These are phyloP conservation scores for Candoia aspera DNA, from an alignment of 2,113 vertebrate genomes.

Conservation along the genomic window DNA sequence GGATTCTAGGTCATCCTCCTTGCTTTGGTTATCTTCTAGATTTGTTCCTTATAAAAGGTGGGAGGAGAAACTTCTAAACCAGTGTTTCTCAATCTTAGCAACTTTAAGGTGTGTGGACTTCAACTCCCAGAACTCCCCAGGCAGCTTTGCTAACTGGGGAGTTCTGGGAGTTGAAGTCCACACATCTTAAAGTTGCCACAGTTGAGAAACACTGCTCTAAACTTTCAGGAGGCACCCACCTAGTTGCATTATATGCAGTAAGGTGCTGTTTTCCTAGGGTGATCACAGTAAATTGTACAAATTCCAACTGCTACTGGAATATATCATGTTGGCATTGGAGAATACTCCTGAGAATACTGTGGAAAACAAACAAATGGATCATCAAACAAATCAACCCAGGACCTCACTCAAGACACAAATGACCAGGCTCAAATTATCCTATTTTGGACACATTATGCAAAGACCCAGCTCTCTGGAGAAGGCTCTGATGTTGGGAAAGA, in stretches of 20 bases:
- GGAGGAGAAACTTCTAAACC: neutral
- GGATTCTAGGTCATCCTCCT: constrained; percentile 47
- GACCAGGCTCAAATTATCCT: neutral
- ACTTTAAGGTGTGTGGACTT: too few species aligned
- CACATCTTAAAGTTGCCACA: too few species aligned
- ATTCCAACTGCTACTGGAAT: neutral
- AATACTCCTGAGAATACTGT: neutral
- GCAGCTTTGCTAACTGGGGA: too few species aligned
- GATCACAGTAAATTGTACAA: constrained; percentile 33
- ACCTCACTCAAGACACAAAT: neutral
- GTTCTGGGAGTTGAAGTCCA: too few species aligned
- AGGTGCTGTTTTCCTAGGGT: neutral
- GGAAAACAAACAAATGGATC: neutral
- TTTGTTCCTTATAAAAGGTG: constrained; percentile 13
- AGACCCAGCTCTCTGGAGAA: neutral
- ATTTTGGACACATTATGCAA: neutral
- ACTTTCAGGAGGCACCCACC: constrained; percentile 5
- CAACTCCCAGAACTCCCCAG: too few species aligned
- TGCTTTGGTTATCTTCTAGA: constrained; percentile 31
- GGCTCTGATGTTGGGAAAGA: neutral
- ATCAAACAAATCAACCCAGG: neutral
- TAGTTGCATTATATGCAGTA: neutral
- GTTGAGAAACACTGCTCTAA: neutral
- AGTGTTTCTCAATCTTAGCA: neutral
- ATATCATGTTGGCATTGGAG: neutral